These are phyloP conservation scores for Nansenia antarctica DNA, from an alignment of 2,113 vertebrate genomes.

Conservation along the genomic window DNA sequence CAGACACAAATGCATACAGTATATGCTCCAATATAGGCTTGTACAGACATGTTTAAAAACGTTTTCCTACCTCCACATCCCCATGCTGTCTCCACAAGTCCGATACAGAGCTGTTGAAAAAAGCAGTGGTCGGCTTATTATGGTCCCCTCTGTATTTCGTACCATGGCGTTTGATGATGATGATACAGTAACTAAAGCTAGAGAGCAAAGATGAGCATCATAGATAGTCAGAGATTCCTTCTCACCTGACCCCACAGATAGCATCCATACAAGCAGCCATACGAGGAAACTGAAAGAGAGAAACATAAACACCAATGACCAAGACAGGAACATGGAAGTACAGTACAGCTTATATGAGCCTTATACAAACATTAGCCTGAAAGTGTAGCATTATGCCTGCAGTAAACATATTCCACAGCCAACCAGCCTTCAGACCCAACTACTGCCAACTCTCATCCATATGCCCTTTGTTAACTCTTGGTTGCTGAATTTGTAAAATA, in stretches of 20 bases:
- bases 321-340: not conserved
- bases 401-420: not conserved
- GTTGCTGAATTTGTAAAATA: too few species aligned
- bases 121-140: slow-evolving; percentile 1
- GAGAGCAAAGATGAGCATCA: not conserved
- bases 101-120: slow-evolving; percentile 67
- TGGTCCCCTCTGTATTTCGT: not conserved
- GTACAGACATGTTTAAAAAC: too few species aligned
- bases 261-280: accelerated
- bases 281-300: slow-evolving; percentile 58
- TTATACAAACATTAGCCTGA: not conserved
- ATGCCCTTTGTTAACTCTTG: not conserved
- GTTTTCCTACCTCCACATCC: slow-evolving; percentile 71
- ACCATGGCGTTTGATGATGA: not conserved
- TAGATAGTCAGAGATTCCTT: not conserved
- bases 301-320: too few species aligned
- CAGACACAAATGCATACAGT: too few species aligned
- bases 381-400: too few species aligned
- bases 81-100: slow-evolving; percentile 78
- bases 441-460: not conserved
- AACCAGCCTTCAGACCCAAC: not conserved
- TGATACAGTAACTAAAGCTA: not conserved
- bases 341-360: not conserved
- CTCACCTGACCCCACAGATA: slow-evolving; percentile 63
- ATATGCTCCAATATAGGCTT: too few species aligned